A percentile compares a stretch with the other conserved stretches of the same genome.
Conservation (phyloP, 2,113 vertebrate genomes). For the mouse (Mus musculus) region GRCm39 chr12:92684001-92684500, state of each 20-base stretch:
- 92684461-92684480: background rate
- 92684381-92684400: background rate
- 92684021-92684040: no score
- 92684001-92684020: no score
- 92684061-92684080: no score
- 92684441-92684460: background rate
- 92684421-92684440: background rate
- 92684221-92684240: background rate
- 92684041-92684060: no score
- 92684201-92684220: background rate
- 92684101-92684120: no score
- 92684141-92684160: no score
- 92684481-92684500: background rate
- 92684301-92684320: background rate
- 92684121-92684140: no score
- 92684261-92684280: background rate
- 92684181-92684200: background rate
- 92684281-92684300: conserved; percentile 22
- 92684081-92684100: no score
- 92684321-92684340: background rate
- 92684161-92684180: no score
- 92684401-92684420: background rate
- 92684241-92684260: background rate
- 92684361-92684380: background rate
- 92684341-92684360: background rate